Base-by-base conservation (phyloP, 1,140 invertebrate species). In the Neodiprion pinetum region DNA sequence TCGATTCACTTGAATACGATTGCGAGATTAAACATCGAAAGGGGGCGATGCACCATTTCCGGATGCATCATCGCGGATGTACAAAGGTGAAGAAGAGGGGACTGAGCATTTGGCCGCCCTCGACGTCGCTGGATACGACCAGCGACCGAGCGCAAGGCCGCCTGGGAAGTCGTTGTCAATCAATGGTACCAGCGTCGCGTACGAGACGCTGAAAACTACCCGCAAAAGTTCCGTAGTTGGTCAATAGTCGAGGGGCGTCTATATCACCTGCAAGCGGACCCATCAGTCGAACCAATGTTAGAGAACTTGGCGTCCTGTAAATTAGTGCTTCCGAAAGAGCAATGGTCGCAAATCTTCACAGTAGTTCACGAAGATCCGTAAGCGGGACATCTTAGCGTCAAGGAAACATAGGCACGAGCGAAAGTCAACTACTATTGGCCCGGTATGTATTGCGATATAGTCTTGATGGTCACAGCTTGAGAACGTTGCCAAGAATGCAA, bases 371-470 rank as follows among this genome's bases (percentile, higher is more conserved):
- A 85, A 28, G 80, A 78, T 7, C 80, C 80, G 0, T 73, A 47
- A 5, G 77, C 80, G 23, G 86, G 83, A 1, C 75, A 81, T 78
- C 72, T 84, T 78, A 85, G 83, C 28, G 71, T 77, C 4, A 77
- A 81, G 68, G 47, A 74, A 14, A 81, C 75, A 69, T 8, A 83
- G 71, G 17, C 72, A 7, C 68, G 78, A 0, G 80, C 83, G 12
- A 66, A 74, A 1, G 67, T 68, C 48, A 40, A 75, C 14, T 86
- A 82, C 74, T 85, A 77, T 71, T 86, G 80, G 80, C 72, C 77
- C 14, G 79, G 80, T 0, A 83, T 87, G 78, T 50, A 74, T 28
- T 14, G 66, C 48, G 70, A 76, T 66, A 70, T 80, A 12, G 68
- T 77, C 11, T 14, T 48, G 72, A 76, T 71, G 70, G 49, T 79